A percentile compares a stretch with the other conserved stretches of the same genome.
Evolutionary conservation across 2,888 invertebrate genomes (phyloP).

Genomic region (Cylindroiulus punctatus): DNA sequence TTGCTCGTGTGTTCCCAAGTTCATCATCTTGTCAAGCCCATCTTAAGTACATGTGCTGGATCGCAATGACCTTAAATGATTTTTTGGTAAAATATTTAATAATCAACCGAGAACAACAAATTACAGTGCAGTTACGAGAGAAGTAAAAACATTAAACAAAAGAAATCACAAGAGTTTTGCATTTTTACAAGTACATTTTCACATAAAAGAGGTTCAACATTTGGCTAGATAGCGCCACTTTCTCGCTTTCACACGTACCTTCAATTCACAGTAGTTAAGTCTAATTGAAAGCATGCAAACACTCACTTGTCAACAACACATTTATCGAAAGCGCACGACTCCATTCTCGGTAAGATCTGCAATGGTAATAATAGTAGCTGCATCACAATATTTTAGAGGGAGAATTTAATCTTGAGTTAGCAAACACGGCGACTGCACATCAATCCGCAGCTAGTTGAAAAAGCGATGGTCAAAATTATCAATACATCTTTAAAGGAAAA

Average conservation of each 20-base stretch:
- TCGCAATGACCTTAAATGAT: neutral
- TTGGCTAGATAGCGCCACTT: conserved; percentile 15
- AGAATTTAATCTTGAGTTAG: neutral
- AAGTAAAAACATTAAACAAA: conserved; percentile 42
- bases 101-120: conserved; percentile 42
- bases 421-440: neutral
- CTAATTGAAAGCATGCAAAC: conserved; percentile 38
- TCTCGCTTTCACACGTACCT: conserved; percentile 31
- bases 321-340: conserved; percentile 12
- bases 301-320: conserved; percentile 23
- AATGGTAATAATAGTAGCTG: conserved; percentile 11
- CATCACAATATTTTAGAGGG: neutral
- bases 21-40: neutral
- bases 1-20: too few relatives aligned
- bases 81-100: conserved; percentile 42
- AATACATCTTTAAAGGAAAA: neutral
- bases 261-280: conserved; percentile 34
- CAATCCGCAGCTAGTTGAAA: neutral
- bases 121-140: conserved; percentile 37
- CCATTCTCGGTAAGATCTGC: conserved; percentile 15
- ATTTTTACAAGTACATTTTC: conserved; percentile 28
- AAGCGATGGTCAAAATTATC: neutral
- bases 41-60: neutral
- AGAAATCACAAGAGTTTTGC: conserved; percentile 36
- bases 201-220: conserved; percentile 38